Base-by-base conservation (phyloP, 2,797 vertebrate genomes). In the Melanotaenia nigrans region DNA sequence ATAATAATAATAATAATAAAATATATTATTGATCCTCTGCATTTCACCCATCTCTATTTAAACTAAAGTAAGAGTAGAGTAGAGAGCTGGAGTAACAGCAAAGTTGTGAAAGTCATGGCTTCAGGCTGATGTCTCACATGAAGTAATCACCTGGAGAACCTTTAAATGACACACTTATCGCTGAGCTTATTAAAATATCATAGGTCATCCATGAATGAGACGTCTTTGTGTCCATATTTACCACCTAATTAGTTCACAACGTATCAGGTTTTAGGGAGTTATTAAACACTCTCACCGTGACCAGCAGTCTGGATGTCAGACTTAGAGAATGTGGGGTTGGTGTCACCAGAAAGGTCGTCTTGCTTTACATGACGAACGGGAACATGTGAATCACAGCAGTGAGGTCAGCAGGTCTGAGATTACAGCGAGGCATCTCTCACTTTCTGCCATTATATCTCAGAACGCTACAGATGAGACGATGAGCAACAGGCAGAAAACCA, bases 161-260 rank as follows among this genome's bases (percentile, higher is more conserved):
- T 73, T 75, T 61, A 59, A 35, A 49, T 5, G 9, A 3, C 33
- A 20, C 30, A 24, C 2, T 11, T 7, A 2, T 73, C 71, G 32
- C 58, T 68, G 63, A 25, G 32, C 38, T 77, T 77, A 72, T 81
- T 77, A 81, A 74, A 47, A 59, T 33, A 35, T 64, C 62, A 5
- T 10, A 18, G 30, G 42, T 59, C 20, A n/a, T 40, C 22, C 54
- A 18, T 82, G 45, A 86, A 89, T 82, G 86, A 89, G 66, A 71
- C 61, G 38, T 77, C 88, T 91, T 89, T 93, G 90, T 90, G 58
- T 70, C 61, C 72, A 70, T 77, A 79, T 88, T 88, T 77, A 85
- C 72, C 60, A 25, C 67, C 61, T 70, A 68, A 71, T 75, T 53
- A 77, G 32, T 68, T 78, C 71, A 72, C 56, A 75, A 71, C 71